A percentile compares a stretch with the other conserved stretches of the same genome.
phyloP scores from a whole-genome alignment of 1,140 invertebrate species.

The Leptopilina clavipes region DNA sequence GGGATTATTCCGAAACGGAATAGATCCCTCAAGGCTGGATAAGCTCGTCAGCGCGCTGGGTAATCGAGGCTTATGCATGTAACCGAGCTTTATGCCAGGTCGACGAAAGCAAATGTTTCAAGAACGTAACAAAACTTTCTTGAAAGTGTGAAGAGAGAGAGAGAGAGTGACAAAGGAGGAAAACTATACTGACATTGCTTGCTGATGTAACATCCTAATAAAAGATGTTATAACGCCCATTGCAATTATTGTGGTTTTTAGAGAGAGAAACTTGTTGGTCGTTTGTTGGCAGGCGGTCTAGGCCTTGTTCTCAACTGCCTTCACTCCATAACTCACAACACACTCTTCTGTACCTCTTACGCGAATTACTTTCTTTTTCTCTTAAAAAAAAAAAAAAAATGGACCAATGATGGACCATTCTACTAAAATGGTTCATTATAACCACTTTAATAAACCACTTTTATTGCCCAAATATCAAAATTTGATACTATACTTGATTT shows the following conservation, averaged over 20 bases:
- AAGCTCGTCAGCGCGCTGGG: constrained; percentile 16
- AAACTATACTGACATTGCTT: too few species aligned
- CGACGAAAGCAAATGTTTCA: constrained; percentile 46
- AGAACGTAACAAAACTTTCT: constrained; percentile 36
- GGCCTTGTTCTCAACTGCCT: neutral
- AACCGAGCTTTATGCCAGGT: constrained; percentile 23
- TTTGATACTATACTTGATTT: neutral
- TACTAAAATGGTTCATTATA: too few species aligned
- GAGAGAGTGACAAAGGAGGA: too few species aligned
- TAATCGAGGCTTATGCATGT: constrained; percentile 33
- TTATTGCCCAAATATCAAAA: constrained; percentile 12
- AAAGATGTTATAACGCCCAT: constrained; percentile 60
- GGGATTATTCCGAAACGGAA: constrained; percentile 8
- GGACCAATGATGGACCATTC: too few species aligned
- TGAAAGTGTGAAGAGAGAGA: constrained; percentile 53
- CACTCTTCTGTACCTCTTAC: neutral
- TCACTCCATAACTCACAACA: constrained; percentile 41
- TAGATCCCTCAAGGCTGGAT: constrained; percentile 27
- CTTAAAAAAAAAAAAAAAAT: constrained; percentile 3
- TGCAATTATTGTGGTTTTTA: constrained; percentile 54
- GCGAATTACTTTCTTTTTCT: neutral
- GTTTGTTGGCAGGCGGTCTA: neutral
- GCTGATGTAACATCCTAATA: constrained; percentile 60
- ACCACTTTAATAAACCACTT: too few species aligned
- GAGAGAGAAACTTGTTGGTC: constrained; percentile 52